Base-by-base conservation (phyloP, 2,797 vertebrate species). In the Galago senegalensis region DNA sequence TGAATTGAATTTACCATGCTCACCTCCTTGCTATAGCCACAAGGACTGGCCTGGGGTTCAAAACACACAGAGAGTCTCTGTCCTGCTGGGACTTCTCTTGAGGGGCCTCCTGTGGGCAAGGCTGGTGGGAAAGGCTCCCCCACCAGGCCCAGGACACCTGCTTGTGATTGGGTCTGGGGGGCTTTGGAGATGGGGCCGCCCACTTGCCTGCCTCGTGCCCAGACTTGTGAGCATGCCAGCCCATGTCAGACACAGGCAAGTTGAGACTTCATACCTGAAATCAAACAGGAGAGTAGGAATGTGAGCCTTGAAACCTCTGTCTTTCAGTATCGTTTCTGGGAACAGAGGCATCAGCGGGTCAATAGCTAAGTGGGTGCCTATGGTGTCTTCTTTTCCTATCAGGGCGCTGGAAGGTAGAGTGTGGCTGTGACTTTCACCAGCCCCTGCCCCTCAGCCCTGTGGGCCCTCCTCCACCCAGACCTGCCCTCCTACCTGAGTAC, bases 161-260 rank as follows among this genome's bases (percentile, higher is more conserved):
- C 2, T 31, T 8, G 81, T 18, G 81, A 53, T 21, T 0, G 34
- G 2, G 67, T 53, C 65, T 29, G 63, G 14, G 72, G 85, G 93
- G 79, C 14, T 77, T 79, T 18, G 46, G 75, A 56, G 93, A 46
- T 0, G 5, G 5, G 93, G 89, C 73, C 18, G 18, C 96, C 95
- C 81, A 53, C 91, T 94, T 23, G 96, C 43, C 79, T 13, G 89
- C 65, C 95, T 93, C 91, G 0, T 95, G 94, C 83, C 83, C 75
- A 9, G 97, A 77, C 96, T 95, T 97, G 96, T 1, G 43, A 4
- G 34, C 9, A 65, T 3, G 77, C 88, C 95, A 82, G 92, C 91
- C 5, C 0, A 7, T n/a, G 91, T 60, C 85, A 81, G 85, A 25
- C 1, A 8, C 6, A 31, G 96, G 63, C 83, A 67, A 94, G 97